Evolutionary conservation across 2,888 invertebrate species (phyloP).

Genomic region (Physocephala rufipes): DNA sequence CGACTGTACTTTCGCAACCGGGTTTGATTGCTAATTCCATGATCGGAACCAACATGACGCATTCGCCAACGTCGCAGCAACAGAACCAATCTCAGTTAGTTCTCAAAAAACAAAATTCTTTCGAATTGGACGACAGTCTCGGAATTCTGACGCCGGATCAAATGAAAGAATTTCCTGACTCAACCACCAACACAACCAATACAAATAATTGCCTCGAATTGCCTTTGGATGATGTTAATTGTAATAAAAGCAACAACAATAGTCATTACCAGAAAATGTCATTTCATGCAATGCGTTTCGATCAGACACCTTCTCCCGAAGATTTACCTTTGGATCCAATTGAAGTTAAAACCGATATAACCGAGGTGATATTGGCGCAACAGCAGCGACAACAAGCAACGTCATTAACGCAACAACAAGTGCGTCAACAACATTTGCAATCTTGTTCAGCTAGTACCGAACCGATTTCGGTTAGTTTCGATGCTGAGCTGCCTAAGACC

Average conservation of each 20-base stretch:
- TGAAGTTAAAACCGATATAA: constrained; percentile 71
- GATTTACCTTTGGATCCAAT: constrained; percentile 83
- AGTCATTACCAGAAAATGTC: constrained; percentile 51
- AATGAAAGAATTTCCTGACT: constrained; percentile 79
- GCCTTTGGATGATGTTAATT: constrained; percentile 60
- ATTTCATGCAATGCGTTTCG: constrained; percentile 69
- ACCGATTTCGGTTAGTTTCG: constrained; percentile 45
- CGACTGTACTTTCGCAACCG: constrained; percentile 53
- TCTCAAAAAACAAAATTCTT: constrained; percentile 77
- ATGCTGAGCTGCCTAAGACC: constrained; percentile 65
- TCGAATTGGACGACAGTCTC: constrained; percentile 82
- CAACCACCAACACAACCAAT: constrained; percentile 70
- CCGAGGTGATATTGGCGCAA: constrained; percentile 66
- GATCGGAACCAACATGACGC: constrained; percentile 36
- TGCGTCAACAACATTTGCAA: constrained; percentile 42
- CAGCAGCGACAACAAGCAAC: constrained; percentile 42
- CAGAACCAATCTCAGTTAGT: constrained; percentile 50
- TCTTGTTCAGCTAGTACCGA: constrained; percentile 41
- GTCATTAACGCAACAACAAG: constrained; percentile 38
- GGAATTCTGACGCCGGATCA: constrained; percentile 90
- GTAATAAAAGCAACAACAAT: constrained; percentile 66
- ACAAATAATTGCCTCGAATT: constrained; percentile 68
- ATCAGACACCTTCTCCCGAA: constrained; percentile 86
- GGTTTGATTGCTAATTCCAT: constrained; percentile 30
- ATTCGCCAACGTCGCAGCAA: constrained; percentile 44